phyloP scores from a whole-genome alignment of 1,140 invertebrate species.

The Pararge aegeria region DNA sequence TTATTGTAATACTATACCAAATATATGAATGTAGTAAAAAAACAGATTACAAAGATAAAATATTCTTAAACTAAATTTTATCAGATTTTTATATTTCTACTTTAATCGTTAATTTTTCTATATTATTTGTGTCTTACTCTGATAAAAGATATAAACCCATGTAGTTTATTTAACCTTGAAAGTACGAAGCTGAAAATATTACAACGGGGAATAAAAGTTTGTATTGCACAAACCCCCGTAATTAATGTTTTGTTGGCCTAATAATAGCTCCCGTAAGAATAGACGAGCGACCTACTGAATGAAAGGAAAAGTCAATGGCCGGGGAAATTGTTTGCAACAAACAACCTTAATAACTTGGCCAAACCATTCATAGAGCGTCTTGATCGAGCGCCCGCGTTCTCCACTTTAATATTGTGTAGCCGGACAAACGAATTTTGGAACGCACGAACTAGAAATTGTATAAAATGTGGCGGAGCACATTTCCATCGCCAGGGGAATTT shows the following conservation, averaged over 20 bases:
- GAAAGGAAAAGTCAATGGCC: slow-evolving; percentile 66
- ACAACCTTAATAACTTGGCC: slow-evolving; percentile 54
- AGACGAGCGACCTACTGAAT: slow-evolving; percentile 48
- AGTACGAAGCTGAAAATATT: not conserved
- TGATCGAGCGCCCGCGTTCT: slow-evolving; percentile 28
- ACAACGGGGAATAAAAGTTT: not conserved
- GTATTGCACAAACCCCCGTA: slow-evolving; percentile 11
- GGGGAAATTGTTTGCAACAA: slow-evolving; percentile 52
- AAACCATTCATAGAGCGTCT: slow-evolving; percentile 51
- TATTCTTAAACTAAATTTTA: too few relatives aligned
- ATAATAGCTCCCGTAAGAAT: slow-evolving; percentile 41
- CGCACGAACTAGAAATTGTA: slow-evolving; percentile 73
- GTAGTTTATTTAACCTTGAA: not conserved
- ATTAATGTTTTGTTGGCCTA: slow-evolving; percentile 25
- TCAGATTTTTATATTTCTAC: too few relatives aligned
- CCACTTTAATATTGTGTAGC: slow-evolving; percentile 24
- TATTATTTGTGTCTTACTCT: too few relatives aligned
- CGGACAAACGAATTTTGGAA: slow-evolving; percentile 44
- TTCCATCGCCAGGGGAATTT: slow-evolving; percentile 78
- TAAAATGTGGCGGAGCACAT: slow-evolving; percentile 78
- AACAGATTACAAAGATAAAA: too few relatives aligned
- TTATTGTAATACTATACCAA: too few relatives aligned
- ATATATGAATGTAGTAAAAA: too few relatives aligned
- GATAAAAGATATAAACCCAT: too few relatives aligned
- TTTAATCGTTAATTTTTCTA: too few relatives aligned